Evolutionary conservation across 2,797 vertebrate genomes (phyloP).

Genomic region (Cossypha heuglini): DNA sequence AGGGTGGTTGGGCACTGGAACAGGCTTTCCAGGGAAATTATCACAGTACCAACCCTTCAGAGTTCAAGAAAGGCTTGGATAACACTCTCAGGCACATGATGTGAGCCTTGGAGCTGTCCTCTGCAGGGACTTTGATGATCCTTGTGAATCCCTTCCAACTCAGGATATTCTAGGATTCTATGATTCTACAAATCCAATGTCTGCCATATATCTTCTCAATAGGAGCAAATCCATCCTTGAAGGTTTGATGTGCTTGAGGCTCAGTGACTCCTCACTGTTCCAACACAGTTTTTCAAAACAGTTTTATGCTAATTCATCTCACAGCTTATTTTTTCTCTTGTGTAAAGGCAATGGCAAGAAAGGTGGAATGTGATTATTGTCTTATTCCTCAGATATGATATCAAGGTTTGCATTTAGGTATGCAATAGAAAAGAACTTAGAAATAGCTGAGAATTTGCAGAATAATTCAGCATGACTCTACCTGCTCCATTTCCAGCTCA

Average conservation of each 20-base stretch:
- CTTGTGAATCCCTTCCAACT: background rate
- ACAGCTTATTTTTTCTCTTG: background rate
- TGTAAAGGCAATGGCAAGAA: background rate
- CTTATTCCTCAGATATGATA: background rate
- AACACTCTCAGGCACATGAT: background rate
- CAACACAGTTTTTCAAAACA: background rate
- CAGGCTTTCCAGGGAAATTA: background rate
- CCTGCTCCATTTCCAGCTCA: background rate
- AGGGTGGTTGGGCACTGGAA: background rate
- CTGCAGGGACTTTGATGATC: background rate
- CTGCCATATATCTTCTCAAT: background rate
- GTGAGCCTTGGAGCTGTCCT: background rate
- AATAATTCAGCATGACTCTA: background rate
- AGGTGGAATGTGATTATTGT: background rate
- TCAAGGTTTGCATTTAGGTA: background rate
- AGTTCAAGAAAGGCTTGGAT: background rate
- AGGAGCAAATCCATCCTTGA: background rate
- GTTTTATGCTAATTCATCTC: background rate
- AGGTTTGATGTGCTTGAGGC: background rate
- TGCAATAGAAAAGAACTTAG: background rate
- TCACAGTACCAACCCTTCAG: background rate
- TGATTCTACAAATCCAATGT: background rate
- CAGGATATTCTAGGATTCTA: background rate
- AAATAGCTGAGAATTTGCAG: background rate
- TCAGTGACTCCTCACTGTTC: background rate